Conservation (phyloP, 2,888 invertebrate species). For the Mythimna impura region DNA sequence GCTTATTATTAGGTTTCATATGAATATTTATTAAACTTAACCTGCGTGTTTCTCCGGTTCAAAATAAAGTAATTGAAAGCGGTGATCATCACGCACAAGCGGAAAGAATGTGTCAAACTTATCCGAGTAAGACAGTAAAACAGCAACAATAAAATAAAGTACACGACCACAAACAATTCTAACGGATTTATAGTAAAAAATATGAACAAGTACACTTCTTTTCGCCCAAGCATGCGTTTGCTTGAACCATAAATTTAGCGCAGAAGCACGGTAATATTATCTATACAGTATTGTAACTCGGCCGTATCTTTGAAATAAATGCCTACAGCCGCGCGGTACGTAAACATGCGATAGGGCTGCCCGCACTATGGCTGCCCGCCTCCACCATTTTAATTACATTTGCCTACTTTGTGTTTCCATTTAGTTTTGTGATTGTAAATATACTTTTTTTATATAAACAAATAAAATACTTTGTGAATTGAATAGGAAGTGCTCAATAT, state of each 20-base stretch:
- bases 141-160: conserved; percentile 82
- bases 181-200: conserved; percentile 73
- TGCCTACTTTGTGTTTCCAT: too few relatives aligned
- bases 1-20: conserved; percentile 37
- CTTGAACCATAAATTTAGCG: conserved; percentile 81
- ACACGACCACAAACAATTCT: conserved; percentile 85
- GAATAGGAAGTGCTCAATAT: too few relatives aligned
- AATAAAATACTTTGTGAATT: too few relatives aligned
- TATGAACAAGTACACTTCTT: conserved; percentile 84
- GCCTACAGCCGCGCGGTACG: too few relatives aligned
- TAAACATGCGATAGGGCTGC: too few relatives aligned
- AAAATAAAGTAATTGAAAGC: conserved; percentile 83
- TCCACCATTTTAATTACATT: too few relatives aligned
- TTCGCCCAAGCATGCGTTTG: conserved; percentile 89
- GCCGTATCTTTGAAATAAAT: too few relatives aligned
- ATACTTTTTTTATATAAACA: too few relatives aligned
- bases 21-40: conserved; percentile 27
- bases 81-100: conserved; percentile 90
- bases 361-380: too few relatives aligned
- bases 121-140: conserved; percentile 83
- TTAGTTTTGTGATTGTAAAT: too few relatives aligned
- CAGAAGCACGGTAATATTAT: too few relatives aligned
- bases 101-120: conserved; percentile 89
- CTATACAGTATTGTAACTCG: too few relatives aligned
- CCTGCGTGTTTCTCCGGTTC: conserved; percentile 57